phyloP scores from a whole-genome alignment of 2,113 vertebrate species.

The Petaurus breviceps region DNA sequence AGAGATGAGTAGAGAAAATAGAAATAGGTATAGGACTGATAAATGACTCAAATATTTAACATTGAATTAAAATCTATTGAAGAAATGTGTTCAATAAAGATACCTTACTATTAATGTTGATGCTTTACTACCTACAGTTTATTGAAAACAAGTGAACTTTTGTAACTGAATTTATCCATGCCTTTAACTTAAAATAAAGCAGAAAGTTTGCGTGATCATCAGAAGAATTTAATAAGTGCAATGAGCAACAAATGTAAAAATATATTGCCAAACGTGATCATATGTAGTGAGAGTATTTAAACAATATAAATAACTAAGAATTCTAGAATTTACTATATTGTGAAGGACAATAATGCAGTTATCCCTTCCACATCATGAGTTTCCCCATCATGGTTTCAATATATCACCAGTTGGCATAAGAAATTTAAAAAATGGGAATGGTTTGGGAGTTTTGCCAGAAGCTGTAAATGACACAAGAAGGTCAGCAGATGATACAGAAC shows the following conservation, averaged over 20 bases:
- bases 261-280: neutral
- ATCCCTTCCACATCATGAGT: neutral
- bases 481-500: neutral
- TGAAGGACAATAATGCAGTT: neutral
- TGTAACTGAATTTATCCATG: neutral
- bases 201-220: neutral
- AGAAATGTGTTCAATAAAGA: neutral
- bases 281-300: neutral
- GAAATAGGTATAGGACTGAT: neutral
- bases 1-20: neutral
- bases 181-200: slow-evolving; percentile 3
- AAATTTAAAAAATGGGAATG: too few relatives aligned
- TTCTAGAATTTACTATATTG: neutral
- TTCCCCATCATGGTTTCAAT: neutral
- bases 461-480: neutral
- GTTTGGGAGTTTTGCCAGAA: neutral
- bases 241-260: neutral
- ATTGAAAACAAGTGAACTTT: neutral
- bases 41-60: neutral
- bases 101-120: neutral
- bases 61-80: neutral
- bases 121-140: neutral
- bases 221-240: neutral
- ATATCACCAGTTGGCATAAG: too few relatives aligned
- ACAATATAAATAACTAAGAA: neutral